Evolutionary conservation across 2,888 invertebrate genomes (phyloP).

Genomic region (Chromoteleia sp.): DNA sequence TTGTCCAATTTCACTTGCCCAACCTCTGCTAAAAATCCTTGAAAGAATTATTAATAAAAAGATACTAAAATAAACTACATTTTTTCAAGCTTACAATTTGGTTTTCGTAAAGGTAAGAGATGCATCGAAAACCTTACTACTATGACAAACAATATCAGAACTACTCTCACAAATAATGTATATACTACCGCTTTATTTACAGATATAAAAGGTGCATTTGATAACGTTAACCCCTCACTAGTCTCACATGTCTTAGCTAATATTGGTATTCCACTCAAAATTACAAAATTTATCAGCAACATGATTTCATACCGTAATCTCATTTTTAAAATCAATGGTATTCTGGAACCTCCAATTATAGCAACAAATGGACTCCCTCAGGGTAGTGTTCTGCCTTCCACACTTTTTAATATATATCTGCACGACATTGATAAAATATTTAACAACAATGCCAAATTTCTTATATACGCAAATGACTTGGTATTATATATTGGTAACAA

Average conservation of each 20-base stretch:
- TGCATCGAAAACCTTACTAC: slow-evolving; percentile 1
- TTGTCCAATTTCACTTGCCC: background rate
- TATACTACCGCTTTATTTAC: background rate
- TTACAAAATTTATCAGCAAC: background rate
- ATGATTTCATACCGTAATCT: background rate
- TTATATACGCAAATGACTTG: slow-evolving; percentile 18
- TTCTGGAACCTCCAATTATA: background rate
- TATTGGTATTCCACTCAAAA: background rate
- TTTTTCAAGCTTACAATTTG: background rate
- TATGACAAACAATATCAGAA: background rate
- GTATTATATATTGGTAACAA: background rate
- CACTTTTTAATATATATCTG: slow-evolving; percentile 12
- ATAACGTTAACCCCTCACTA: slow-evolving; percentile 17
- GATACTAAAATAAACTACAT: background rate
- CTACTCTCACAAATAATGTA: background rate
- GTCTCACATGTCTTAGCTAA: background rate
- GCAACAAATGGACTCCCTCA: slow-evolving; percentile 5
- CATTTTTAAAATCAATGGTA: background rate
- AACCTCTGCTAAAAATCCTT: background rate
- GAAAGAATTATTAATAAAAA: background rate
- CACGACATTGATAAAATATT: slow-evolving; percentile 1
- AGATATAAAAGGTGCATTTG: slow-evolving; percentile 26
- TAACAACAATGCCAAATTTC: background rate
- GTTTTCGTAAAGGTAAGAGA: background rate
- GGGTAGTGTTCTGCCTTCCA: slow-evolving; percentile 10